Conservation (phyloP, 1,140 invertebrate species). For the Bombus turneri region DNA sequence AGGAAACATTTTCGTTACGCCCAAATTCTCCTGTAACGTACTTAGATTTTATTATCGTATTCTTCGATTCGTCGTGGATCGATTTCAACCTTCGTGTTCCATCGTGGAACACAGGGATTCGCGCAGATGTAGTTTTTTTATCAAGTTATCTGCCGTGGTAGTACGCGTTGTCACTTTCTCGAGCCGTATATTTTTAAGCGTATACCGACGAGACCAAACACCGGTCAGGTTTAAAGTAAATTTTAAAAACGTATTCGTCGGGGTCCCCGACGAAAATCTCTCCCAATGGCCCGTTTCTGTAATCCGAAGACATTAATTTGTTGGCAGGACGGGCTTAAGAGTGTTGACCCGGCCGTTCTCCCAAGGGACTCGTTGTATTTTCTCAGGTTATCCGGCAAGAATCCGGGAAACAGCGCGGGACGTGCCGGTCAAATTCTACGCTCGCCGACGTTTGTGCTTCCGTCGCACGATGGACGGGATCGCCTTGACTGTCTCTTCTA, state of each 20-base stretch:
- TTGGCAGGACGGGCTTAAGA: constrained; percentile 65
- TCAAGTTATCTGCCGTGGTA: neutral
- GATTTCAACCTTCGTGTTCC: neutral
- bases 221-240: constrained; percentile 59
- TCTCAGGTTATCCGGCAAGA: constrained; percentile 67
- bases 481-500: neutral
- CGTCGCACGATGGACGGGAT: neutral
- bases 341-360: constrained; percentile 52
- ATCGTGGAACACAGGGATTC: no score
- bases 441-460: constrained; percentile 9
- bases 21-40: neutral
- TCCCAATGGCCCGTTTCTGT: constrained; percentile 66
- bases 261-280: constrained; percentile 61
- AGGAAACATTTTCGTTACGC: neutral
- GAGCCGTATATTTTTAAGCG: neutral
- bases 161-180: neutral
- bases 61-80: neutral
- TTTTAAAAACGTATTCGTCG: constrained; percentile 61
- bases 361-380: constrained; percentile 65
- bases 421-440: constrained; percentile 64
- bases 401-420: constrained; percentile 40
- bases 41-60: neutral
- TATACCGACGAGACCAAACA: no score
- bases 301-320: constrained; percentile 73
- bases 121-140: neutral